These are phyloP conservation scores for Nyctibius grandis DNA, from an alignment of 2,797 vertebrate genomes.

Conservation along the genomic window DNA sequence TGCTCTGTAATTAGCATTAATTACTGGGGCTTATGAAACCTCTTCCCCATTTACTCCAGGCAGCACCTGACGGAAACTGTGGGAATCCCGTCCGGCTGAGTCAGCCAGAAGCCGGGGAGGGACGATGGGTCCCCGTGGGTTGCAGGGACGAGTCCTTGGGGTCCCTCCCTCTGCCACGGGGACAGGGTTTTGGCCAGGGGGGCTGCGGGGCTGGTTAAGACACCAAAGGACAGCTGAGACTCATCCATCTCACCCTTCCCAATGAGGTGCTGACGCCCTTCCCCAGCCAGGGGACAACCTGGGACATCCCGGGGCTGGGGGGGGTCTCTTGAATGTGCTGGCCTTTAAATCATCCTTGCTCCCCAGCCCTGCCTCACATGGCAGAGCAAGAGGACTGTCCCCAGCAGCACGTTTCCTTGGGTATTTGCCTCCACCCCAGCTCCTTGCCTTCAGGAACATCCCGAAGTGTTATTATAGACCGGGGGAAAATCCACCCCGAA, in stretches of 20 bases:
- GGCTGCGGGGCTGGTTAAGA: not conserved
- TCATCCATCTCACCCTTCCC: not conserved
- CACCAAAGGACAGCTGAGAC: not conserved
- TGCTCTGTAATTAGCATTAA: slow-evolving; percentile 69
- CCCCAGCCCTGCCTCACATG: rapidly evolving
- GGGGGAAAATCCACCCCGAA: not conserved
- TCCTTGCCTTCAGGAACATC: not conserved
- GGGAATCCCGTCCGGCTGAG: slow-evolving; percentile 41
- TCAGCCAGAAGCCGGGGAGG: slow-evolving; percentile 1
- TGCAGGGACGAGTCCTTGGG: not conserved
- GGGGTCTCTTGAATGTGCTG: not conserved
- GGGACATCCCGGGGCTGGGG: not conserved
- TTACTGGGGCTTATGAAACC: slow-evolving; percentile 59
- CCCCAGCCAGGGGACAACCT: not conserved
- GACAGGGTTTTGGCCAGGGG: not conserved
- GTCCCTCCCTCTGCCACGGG: not conserved
- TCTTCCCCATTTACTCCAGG: slow-evolving; percentile 41
- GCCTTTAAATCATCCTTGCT: not conserved
- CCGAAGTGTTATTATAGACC: not conserved
- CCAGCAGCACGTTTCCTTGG: not conserved
- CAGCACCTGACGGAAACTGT: slow-evolving; percentile 47
- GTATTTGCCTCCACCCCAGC: not conserved
- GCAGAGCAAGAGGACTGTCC: not conserved
- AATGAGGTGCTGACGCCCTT: not conserved
- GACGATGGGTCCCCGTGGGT: not conserved